These are phyloP conservation scores for Himalopsyche tibetana DNA, from an alignment of 2,888 invertebrate species.

Conservation along the genomic window DNA sequence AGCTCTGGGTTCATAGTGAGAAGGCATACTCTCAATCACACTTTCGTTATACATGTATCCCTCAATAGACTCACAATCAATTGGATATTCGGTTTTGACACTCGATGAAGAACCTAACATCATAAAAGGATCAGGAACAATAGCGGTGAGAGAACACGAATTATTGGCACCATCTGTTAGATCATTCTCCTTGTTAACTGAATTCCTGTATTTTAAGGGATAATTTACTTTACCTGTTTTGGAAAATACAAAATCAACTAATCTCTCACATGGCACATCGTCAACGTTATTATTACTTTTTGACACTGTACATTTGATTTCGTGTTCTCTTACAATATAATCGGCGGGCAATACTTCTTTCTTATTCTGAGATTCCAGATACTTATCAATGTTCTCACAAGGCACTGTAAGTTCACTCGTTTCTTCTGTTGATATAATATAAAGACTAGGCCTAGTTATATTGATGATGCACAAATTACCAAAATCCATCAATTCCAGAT, in stretches of 20 bases:
- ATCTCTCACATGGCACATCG: constrained; percentile 5
- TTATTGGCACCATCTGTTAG: background rate
- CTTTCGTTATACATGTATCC: background rate
- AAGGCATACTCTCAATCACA: background rate
- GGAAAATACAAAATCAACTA: background rate
- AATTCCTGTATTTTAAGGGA: background rate
- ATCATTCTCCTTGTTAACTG: background rate
- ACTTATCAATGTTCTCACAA: background rate
- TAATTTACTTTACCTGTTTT: background rate
- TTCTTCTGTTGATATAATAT: background rate
- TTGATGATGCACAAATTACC: background rate
- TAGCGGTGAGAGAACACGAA: background rate
- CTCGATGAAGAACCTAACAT: constrained; percentile 9
- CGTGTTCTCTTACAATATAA: constrained; percentile 10
- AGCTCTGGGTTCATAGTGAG: background rate
- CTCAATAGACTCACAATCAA: background rate
- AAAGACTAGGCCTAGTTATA: background rate
- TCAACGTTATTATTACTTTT: background rate
- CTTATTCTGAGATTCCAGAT: background rate
- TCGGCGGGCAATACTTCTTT: background rate
- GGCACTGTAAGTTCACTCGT: background rate
- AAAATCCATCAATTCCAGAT: too few relatives aligned
- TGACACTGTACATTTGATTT: background rate
- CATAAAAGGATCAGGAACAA: constrained; percentile 28
- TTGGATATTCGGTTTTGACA: background rate